Base-by-base conservation (phyloP, 37 sponge, comb jelly and placozoan species). In the Aplysina aerophoba region DNA sequence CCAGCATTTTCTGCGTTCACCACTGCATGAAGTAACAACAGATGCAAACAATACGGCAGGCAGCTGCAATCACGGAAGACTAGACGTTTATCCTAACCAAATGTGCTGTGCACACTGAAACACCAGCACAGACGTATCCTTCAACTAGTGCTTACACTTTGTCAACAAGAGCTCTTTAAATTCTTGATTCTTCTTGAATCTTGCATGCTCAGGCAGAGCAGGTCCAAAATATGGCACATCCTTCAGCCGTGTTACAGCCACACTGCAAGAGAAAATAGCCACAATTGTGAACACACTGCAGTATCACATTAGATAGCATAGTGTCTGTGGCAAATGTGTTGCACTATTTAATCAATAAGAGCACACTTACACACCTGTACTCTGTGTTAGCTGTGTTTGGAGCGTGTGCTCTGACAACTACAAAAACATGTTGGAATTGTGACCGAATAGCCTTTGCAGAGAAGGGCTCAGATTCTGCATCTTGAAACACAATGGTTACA, bases 401-500 rank as follows among this genome's bases (percentile, higher is more conserved):
- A 39, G 85, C 84, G 50, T 72, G 89, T 6, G 87, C 91, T 53
- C 97, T 80, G 19, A 98, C 97, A 0, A 98, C 89, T 30, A 98
- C 61, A 74, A 98, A 98, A 63, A 98, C 90, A 79, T 98, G 99
- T 72, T 98, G 99, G 85, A 97, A 96, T 24, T 98, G 94, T 2
- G 99, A 98, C 0, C 97, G 92, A 41, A 98, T 92, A 35, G 31
- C 36, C 0, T 85, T 86, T 53, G 97, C 90, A 11, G 95, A 92
- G 85, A 98, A 96, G 6, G 95, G 92, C 55, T 74, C 60, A 25
- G 95, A 84, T 44, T 87, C 99, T 37, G 93, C 86, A 82, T 98
- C 99, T 56, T 98, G 99, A 57, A 98, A 98, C 24, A 98, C 90
- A 53, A 98, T 60, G 13, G 99, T 98, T 36, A 98, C 99, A 55